Percentiles rank a stretch among this genome's conserved stretches.
Conservation (phyloP, 2,797 vertebrate species). For the Myotis planiceps region DNA sequence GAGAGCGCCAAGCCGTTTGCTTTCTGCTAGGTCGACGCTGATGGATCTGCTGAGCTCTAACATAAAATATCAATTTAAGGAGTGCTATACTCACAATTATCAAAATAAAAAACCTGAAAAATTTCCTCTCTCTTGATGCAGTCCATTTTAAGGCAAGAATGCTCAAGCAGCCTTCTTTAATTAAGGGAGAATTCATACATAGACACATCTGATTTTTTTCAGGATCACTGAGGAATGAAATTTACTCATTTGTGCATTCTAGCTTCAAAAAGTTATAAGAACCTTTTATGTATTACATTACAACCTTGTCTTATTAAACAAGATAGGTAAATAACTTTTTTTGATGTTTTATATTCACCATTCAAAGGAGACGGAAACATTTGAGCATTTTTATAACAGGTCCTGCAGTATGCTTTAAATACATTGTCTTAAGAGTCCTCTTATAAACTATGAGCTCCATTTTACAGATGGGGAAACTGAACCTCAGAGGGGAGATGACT, state of each 20-base stretch:
- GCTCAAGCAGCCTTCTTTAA: background rate
- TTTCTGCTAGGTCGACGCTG: conserved; percentile 77
- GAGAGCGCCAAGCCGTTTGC: conserved; percentile 79
- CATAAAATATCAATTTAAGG: conserved; percentile 55
- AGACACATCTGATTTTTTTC: background rate
- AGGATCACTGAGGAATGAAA: background rate
- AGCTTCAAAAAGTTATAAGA: conserved; percentile 32
- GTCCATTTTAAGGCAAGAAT: conserved; percentile 32
- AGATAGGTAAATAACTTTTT: background rate
- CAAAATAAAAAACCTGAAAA: conserved; percentile 40
- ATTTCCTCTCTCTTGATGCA: background rate
- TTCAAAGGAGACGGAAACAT: background rate
- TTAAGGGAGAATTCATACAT: conserved; percentile 11
- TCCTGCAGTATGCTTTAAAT: background rate
- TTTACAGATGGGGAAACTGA: conserved; percentile 23
- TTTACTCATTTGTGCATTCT: background rate
- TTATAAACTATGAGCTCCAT: background rate
- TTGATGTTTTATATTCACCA: background rate
- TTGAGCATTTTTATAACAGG: conserved; percentile 23
- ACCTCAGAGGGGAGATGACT: background rate
- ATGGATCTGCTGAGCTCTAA: conserved; percentile 84
- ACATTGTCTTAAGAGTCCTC: background rate
- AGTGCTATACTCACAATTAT: background rate
- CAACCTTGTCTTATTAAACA: conserved; percentile 45
- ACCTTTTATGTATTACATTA: conserved; percentile 17